Conservation (phyloP, 1,140 invertebrate species). For the Aporrectodea caliginosa region DNA sequence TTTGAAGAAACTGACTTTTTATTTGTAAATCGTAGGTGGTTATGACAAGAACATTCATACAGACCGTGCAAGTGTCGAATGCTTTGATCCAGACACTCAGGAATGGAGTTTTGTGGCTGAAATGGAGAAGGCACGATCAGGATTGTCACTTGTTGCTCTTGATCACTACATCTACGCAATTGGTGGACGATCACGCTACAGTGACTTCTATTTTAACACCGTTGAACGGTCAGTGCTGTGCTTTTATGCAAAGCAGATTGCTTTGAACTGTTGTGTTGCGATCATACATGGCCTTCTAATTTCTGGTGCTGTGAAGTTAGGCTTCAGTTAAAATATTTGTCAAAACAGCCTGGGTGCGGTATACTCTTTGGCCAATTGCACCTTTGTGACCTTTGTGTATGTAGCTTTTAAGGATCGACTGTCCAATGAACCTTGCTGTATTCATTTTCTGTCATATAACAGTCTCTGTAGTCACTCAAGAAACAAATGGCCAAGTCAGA, state of each 20-base stretch:
- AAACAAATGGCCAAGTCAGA: too few species aligned
- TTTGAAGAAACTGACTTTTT: too few species aligned
- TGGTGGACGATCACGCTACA: slow-evolving; percentile 48
- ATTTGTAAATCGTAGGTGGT: slow-evolving; percentile 49
- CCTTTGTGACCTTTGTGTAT: too few species aligned
- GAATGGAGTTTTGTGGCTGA: slow-evolving; percentile 52
- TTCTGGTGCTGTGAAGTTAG: too few species aligned
- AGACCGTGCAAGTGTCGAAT: slow-evolving; percentile 52
- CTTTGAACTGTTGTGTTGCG: neutral
- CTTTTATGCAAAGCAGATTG: neutral
- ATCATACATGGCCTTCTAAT: too few species aligned
- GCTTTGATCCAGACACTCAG: slow-evolving; percentile 46
- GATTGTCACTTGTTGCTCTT: slow-evolving; percentile 45
- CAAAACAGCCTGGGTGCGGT: too few species aligned
- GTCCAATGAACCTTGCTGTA: too few species aligned
- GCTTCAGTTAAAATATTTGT: too few species aligned
- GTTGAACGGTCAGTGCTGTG: slow-evolving; percentile 46
- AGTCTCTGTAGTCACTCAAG: too few species aligned
- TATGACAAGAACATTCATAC: slow-evolving; percentile 51
- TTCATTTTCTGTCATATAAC: too few species aligned
- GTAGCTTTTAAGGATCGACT: too few species aligned
- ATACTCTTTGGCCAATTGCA: too few species aligned
- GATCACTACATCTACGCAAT: slow-evolving; percentile 51
- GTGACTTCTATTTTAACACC: slow-evolving; percentile 49
- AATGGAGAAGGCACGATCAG: slow-evolving; percentile 53